A percentile compares a stretch with the other conserved stretches of the same genome.
Conservation (phyloP, 2,888 invertebrate genomes). For the Ophion ellenae region DNA sequence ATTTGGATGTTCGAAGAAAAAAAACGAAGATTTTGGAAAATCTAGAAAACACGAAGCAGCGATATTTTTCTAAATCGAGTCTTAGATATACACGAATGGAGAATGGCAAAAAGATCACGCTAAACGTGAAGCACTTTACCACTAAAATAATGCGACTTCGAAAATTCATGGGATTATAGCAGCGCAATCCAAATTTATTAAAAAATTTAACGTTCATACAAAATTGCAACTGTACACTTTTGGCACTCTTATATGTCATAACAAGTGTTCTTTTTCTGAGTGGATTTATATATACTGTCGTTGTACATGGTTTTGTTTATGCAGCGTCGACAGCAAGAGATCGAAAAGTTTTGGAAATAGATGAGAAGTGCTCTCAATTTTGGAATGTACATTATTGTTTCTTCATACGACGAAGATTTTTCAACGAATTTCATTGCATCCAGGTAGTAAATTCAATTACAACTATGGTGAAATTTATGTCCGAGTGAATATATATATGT, state of each 20-base stretch:
- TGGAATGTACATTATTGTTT: constrained; percentile 26
- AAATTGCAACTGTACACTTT: constrained; percentile 54
- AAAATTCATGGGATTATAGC: background rate
- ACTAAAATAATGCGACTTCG: background rate
- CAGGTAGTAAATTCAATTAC: constrained; percentile 32
- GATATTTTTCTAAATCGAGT: too few species aligned
- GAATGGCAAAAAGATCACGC: too few species aligned
- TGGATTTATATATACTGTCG: constrained; percentile 16
- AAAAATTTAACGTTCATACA: constrained; percentile 52
- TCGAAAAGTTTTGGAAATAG: background rate
- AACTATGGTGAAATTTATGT: constrained; percentile 34
- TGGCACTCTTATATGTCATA: constrained; percentile 10
- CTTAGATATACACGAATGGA: too few species aligned
- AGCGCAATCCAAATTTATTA: constrained; percentile 53
- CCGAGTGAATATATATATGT: constrained; percentile 5
- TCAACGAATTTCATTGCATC: constrained; percentile 41
- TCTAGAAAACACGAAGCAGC: too few species aligned
- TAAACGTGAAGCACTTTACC: too few species aligned
- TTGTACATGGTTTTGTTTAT: constrained; percentile 11
- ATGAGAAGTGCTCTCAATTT: background rate
- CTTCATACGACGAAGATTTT: background rate
- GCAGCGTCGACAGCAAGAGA: background rate
- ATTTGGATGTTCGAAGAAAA: too few species aligned
- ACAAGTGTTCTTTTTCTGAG: constrained; percentile 32
- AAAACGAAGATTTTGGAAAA: too few species aligned